phyloP scores from a whole-genome alignment of 2,797 vertebrate genomes.

The Notoglanidium macrostoma region DNA sequence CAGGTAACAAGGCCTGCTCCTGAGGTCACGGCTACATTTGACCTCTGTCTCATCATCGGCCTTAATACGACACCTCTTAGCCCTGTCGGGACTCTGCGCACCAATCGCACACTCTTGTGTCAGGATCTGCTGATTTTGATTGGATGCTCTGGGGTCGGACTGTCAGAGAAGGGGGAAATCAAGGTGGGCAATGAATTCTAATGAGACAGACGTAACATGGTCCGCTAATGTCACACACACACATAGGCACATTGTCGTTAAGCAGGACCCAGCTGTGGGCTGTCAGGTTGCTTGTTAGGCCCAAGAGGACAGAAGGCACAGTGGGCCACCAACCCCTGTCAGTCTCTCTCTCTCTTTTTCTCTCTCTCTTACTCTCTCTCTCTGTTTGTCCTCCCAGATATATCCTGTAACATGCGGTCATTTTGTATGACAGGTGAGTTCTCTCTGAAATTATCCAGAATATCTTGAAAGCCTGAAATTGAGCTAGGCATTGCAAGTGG shows the following conservation, averaged over 20 bases:
- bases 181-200: conserved; percentile 98
- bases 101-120: conserved; percentile 44
- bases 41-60: conserved; percentile 74
- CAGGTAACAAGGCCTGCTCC: conserved; percentile 78
- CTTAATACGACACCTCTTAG: conserved; percentile 64
- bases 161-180: conserved; percentile 81
- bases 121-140: conserved; percentile 41
- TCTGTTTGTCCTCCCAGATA: not conserved
- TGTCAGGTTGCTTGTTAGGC: conserved; percentile 87
- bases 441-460: conserved; percentile 8
- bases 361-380: not conserved
- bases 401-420: conserved; percentile 55
- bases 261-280: conserved; percentile 92
- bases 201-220: conserved; percentile 96
- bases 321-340: conserved; percentile 56
- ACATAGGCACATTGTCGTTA: conserved; percentile 73
- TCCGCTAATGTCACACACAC: conserved; percentile 87
- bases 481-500: conserved; percentile 17
- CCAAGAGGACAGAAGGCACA: conserved; percentile 63
- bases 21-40: conserved; percentile 80
- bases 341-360: conserved; percentile 74
- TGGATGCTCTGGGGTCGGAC: conserved; percentile 80
- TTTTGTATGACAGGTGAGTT: conserved; percentile 45
- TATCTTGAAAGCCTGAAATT: conserved; percentile 9
- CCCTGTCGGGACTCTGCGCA: conserved; percentile 26